phyloP scores from a whole-genome alignment of 1,140 invertebrate genomes.

The Trichogramma pretiosum region DNA sequence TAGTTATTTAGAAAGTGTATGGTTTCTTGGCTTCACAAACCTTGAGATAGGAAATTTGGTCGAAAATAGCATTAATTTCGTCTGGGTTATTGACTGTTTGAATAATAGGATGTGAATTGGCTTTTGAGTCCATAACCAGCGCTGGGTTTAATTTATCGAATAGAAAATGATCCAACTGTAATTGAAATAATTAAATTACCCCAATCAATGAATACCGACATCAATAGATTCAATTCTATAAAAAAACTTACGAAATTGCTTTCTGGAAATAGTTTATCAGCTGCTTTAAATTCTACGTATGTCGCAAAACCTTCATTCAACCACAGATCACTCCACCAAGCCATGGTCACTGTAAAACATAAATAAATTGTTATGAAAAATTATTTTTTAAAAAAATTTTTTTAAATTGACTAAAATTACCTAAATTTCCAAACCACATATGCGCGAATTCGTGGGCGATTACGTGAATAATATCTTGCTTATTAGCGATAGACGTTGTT shows the following conservation, averaged over 20 bases:
- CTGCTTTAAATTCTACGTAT: slow-evolving; percentile 75
- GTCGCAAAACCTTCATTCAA: slow-evolving; percentile 87
- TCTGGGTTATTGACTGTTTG: slow-evolving; percentile 74
- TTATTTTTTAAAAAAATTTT: background rate
- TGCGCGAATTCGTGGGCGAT: slow-evolving; percentile 88
- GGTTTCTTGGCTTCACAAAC: slow-evolving; percentile 39
- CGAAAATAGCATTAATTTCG: slow-evolving; percentile 88
- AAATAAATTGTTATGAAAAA: slow-evolving; percentile 8
- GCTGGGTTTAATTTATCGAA: slow-evolving; percentile 63
- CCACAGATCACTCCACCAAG: slow-evolving; percentile 92
- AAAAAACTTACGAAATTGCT: slow-evolving; percentile 69
- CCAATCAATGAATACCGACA: background rate
- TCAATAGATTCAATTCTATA: background rate
- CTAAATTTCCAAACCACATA: slow-evolving; percentile 84
- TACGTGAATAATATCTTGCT: slow-evolving; percentile 69
- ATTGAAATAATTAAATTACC: no score
- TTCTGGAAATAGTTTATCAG: slow-evolving; percentile 60
- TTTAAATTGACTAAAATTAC: slow-evolving; percentile 37
- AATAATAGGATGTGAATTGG: slow-evolving; percentile 82
- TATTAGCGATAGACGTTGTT: slow-evolving; percentile 62
- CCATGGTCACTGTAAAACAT: slow-evolving; percentile 65
- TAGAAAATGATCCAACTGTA: slow-evolving; percentile 64
- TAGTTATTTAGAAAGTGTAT: background rate
- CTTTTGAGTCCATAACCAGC: slow-evolving; percentile 65
- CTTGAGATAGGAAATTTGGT: slow-evolving; percentile 87